Evolutionary conservation across 2,888 invertebrate species (phyloP), one percentile per base, ranked within the genome.

Genomic region (Teleiodes luculella): DNA sequence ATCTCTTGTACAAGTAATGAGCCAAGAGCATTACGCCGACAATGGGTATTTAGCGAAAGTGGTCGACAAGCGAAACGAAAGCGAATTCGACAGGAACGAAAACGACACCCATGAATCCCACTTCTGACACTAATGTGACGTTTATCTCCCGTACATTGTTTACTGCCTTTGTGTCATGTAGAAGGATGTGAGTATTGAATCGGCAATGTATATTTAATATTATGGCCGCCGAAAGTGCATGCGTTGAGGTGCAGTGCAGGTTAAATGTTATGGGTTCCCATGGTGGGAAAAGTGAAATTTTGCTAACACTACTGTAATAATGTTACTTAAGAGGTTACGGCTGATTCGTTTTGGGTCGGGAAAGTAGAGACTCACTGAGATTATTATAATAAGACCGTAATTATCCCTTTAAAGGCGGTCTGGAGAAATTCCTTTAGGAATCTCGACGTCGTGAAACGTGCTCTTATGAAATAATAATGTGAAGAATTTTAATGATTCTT

Each of bases 21-120:
- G 56, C 51, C 58, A 60, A 56, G 45, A 51, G 50, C 58, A 65
- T 67, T 64, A 66, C 60, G 61, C 59, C 65, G 61, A 64, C 64
- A 62, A 67, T 64, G 57, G 60, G 64, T 65, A 67, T 69, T 67
- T 67, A 67, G 69, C 66, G 69, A 69, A 67, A 69, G 66, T 67
- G 61, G 57, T 55, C 52, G 64, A 64, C 55, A 57, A 48, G 63
- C 52, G 64, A 64, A 56, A 57, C 52, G 64, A 64, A 61, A 64
- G 62, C 59, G 64, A 65, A 64, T 61, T 60, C 58, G 61, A 62
- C 58, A 60, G 59, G 54, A 53, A 58, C 53, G 49, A 47, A 18
- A 6, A 36, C 43, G n/a, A 35, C 7, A 51, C 20, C 33, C 20
- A 10, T 20, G 24, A 7, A 41, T 43, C 43, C 28, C 43, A 20